Conservation (phyloP, 2,797 vertebrate species). For the Gymnothorax javanicus region DNA sequence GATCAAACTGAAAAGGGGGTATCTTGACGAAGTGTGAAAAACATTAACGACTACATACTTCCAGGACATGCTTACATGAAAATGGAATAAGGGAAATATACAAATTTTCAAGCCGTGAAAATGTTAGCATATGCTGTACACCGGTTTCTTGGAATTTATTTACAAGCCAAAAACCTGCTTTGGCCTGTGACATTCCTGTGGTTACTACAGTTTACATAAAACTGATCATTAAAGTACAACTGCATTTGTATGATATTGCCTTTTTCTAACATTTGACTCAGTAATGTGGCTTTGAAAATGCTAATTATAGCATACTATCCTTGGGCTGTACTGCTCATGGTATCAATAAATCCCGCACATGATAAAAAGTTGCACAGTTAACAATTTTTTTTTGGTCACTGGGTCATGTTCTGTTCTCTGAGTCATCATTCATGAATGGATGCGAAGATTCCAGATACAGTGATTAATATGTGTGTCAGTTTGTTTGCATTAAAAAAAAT, state of each 20-base stretch:
- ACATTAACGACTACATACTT: too few species aligned
- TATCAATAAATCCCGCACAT: not conserved
- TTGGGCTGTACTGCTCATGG: not conserved
- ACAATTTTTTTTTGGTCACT: not conserved
- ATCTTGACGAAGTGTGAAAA: too few species aligned
- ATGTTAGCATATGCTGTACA: too few species aligned
- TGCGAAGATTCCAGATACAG: not conserved
- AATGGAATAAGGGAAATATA: too few species aligned
- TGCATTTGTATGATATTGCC: not conserved
- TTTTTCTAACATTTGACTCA: not conserved
- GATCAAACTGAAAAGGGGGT: too few species aligned
- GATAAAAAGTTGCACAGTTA: not conserved
- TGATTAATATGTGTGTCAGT: not conserved
- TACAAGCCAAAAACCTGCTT: not conserved
- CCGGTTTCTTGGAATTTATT: not conserved
- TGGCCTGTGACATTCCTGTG: not conserved
- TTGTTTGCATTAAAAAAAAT: not conserved
- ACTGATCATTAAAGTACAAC: not conserved
- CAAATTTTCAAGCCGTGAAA: too few species aligned
- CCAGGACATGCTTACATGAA: too few species aligned
- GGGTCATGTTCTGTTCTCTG: not conserved
- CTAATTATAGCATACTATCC: not conserved
- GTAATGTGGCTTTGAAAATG: not conserved
- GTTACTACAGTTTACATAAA: not conserved
- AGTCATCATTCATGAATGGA: not conserved